These are phyloP conservation scores for Stenotaenia linearis DNA, from an alignment of 2,888 invertebrate species.

Conservation along the genomic window DNA sequence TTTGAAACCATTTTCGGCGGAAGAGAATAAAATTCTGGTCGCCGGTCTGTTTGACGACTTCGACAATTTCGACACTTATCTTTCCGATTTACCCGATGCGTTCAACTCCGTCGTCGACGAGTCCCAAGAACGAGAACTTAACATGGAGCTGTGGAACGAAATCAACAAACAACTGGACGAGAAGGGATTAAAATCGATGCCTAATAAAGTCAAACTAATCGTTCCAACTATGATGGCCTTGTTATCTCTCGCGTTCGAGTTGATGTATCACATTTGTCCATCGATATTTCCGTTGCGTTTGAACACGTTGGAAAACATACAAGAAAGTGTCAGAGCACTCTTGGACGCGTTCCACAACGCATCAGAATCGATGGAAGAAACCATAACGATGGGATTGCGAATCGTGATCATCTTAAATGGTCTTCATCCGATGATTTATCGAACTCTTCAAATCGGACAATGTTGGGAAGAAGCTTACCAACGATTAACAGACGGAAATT, in stretches of 20 bases:
- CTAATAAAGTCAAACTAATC: neutral
- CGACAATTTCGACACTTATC: neutral
- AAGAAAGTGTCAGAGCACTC: neutral
- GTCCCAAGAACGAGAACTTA: neutral
- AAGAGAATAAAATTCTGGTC: neutral
- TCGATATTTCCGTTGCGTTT: neutral
- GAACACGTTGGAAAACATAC: neutral
- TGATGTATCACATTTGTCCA: neutral
- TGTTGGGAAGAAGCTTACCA: conserved; percentile 28
- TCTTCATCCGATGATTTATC: neutral
- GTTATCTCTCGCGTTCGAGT: neutral
- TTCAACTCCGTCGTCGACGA: too few relatives aligned
- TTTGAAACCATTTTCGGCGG: neutral
- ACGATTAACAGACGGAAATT: neutral
- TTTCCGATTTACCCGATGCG: neutral
- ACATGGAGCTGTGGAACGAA: neutral
- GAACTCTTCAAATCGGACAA: neutral
- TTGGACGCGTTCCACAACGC: neutral
- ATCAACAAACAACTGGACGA: neutral
- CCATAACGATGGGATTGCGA: neutral
- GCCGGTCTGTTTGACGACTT: neutral
- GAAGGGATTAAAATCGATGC: neutral
- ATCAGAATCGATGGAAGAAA: neutral
- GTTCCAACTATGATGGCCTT: neutral
- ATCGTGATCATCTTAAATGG: neutral